Evolutionary conservation across 2,888 invertebrate genomes (phyloP), one percentile per base, ranked within the genome.

Genomic region (Cantharis rufa): DNA sequence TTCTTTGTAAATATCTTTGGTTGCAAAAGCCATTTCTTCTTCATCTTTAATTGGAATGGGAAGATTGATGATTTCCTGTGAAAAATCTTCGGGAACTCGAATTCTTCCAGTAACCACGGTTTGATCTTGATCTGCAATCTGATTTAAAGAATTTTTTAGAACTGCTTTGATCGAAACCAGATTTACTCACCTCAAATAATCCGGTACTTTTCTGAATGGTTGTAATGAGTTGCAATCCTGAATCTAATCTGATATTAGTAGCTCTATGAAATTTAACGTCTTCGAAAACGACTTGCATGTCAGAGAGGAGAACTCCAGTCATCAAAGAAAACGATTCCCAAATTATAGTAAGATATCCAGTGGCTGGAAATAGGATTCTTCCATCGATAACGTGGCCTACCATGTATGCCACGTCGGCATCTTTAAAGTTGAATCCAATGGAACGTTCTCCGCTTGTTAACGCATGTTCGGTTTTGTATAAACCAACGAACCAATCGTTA

Each of bases 351-450:
- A 90, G 76, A 15, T 89, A 83, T 1, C 89, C 92, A 15, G 94
- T 92, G 76, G 94, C 94, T 3, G 95, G 94, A 80, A 86, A 84
- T 15, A 87, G 76, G 48, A 83, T 83, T 32, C 86, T 81, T 70
- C 89, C 89, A 87, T 98, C 97, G 78, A 98, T 94, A 11, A 93
- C 90, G 87, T 98, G 97, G 0, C 95, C 96, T 32, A 89, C 88
- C 87, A 96, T 90, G 84, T 91, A 96, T 72, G 93, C 92, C 84
- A 91, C 92, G 83, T 92, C 91, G 76, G 94, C 93, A 80, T 93
- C 93, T 0, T 88, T 87, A 4, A 93, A 88, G 16, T 91, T 90
- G 82, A 94, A 89, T 18, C 90, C 86, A 16, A 93, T 90, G 0
- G 89, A 88, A 68, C 93, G 89, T 82, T 94, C 94, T 0, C 93